Base-by-base conservation (phyloP, 2,888 invertebrate species). In the Microctonus hyperodae region DNA sequence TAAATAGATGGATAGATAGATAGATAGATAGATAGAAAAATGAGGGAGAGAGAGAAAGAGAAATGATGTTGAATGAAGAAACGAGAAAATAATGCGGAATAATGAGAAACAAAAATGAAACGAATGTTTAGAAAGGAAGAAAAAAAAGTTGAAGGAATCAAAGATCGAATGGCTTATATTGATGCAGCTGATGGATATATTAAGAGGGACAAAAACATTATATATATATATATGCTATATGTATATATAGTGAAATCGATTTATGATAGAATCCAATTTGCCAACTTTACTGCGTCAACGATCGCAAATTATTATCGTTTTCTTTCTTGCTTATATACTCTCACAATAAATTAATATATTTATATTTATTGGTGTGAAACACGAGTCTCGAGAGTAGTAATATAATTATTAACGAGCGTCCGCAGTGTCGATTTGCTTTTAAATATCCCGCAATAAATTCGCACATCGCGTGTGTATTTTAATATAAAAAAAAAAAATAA, bases 401-500 rank as follows among this genome's bases (percentile, higher is more conserved):
- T 63, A 67, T 67, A 62, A 67, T 67, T 57, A 63, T 67, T 67
- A 67, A 67, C 57, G 51, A 62, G 58, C 37, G 44, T 66, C 61
- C 48, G 40, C 48, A 61, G 56, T 66, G 56, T 66, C 62, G 31
- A 67, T 63, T 67, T 28, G 62, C 51, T 28, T 58, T 62, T 62
- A 58, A 67, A 63, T 67, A 62, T 57, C 62, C 25, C 40, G 62
- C 67, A 57, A 67, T 67, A 67, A 67, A 67, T 67, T 67, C 51
- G 58, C 58, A 62, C 53, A 62, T 67, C 57, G 67, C 67, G 62
- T 67, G 65, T 28, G 51, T 37, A 33, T 62, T 51, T 56, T 51
- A 58, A 37, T 58, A 57, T 66, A 57, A 61, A 61, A 40, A n/a
- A 13, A 40, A 40, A 40, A 40, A 40, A 4, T 40, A 16, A n/a